phyloP scores from a whole-genome alignment of 2,888 invertebrate genomes.

The Agrotis ipsilon region DNA sequence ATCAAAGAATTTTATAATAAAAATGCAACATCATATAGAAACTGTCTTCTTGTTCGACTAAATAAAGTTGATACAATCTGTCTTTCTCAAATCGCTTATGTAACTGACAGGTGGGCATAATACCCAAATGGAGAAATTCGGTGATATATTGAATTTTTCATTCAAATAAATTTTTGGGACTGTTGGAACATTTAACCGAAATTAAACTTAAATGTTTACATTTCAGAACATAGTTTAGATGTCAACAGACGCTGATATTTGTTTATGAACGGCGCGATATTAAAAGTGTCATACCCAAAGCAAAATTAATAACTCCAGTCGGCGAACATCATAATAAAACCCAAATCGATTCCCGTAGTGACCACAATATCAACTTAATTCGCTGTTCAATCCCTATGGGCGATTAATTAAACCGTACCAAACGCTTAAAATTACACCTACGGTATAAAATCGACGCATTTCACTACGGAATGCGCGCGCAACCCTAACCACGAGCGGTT shows the following conservation, averaged over 20 bases:
- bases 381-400: constrained; percentile 67
- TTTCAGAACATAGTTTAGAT: not conserved
- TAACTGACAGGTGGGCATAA: constrained; percentile 43
- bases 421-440: constrained; percentile 85
- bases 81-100: constrained; percentile 26
- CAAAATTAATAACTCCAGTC: constrained; percentile 35
- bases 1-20: not conserved
- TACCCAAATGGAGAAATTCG: not conserved
- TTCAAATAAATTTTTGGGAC: not conserved
- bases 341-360: constrained; percentile 45
- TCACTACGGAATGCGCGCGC: constrained; percentile 85
- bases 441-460: constrained; percentile 86
- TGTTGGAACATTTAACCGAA: not conserved
- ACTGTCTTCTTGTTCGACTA: constrained; percentile 35
- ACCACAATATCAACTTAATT: constrained; percentile 63
- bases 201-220: constrained; percentile 5
- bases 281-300: constrained; percentile 6
- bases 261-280: not conserved
- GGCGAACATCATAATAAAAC: constrained; percentile 38
- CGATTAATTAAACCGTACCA: constrained; percentile 78
- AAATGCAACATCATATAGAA: constrained; percentile 6
- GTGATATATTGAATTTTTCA: constrained; percentile 11
- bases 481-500: constrained; percentile 75
- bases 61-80: constrained; percentile 40
- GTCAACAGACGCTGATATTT: not conserved